phyloP scores from a whole-genome alignment of 2,113 vertebrate genomes.

The Litocranius walleri region DNA sequence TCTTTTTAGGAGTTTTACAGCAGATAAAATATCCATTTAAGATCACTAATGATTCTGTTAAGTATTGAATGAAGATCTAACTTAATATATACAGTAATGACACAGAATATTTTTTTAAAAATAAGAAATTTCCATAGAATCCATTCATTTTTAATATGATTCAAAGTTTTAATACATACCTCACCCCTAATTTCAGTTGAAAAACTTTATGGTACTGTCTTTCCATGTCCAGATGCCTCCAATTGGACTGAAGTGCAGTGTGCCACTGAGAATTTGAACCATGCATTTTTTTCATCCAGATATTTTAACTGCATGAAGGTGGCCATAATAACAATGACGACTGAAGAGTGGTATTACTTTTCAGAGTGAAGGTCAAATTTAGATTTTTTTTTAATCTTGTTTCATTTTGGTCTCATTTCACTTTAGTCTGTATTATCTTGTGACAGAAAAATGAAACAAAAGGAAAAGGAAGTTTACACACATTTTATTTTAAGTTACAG shows the following conservation, averaged over 20 bases:
- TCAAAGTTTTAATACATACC: background rate
- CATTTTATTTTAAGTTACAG: slow-evolving; percentile 70
- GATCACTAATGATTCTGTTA: background rate
- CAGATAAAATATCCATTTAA: background rate
- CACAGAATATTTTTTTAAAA: background rate
- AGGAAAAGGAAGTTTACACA: slow-evolving; percentile 59
- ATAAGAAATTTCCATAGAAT: background rate
- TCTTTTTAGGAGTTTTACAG: background rate
- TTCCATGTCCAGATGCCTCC: background rate
- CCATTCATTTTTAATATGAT: background rate
- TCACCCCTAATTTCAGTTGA: background rate
- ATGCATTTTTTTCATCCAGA: background rate
- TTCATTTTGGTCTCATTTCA: slow-evolving; percentile 64
- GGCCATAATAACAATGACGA: background rate
- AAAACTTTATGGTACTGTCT: background rate
- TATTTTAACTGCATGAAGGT: slow-evolving; percentile 41
- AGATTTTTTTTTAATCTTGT: background rate
- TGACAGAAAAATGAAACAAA: slow-evolving; percentile 66
- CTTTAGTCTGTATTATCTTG: slow-evolving; percentile 69
- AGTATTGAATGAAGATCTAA: background rate
- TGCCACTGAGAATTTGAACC: background rate
- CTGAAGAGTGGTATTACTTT: slow-evolving; percentile 58
- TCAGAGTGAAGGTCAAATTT: slow-evolving; percentile 60
- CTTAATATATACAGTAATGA: background rate
- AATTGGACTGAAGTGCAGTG: background rate